Percentiles rank a stretch among this genome's conserved stretches.
Conservation (phyloP, 1,140 invertebrate genomes). For the Gonioctena quinquepunctata region DNA sequence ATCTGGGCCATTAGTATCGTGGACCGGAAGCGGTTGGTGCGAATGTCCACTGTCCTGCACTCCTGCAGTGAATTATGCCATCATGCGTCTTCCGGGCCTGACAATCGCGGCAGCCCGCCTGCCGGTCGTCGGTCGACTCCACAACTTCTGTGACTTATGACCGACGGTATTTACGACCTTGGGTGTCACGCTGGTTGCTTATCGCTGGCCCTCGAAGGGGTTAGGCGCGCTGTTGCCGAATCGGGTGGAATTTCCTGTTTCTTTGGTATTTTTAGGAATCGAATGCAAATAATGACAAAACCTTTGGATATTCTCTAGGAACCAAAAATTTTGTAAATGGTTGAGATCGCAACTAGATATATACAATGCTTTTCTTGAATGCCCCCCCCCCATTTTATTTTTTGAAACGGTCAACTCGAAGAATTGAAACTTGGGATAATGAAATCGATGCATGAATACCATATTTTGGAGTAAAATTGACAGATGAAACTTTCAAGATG, state of each 20-base stretch:
- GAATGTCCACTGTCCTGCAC: constrained; percentile 7
- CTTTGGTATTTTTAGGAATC: neutral
- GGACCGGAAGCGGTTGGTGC: neutral
- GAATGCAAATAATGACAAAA: too few species aligned
- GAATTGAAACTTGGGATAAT: too few species aligned
- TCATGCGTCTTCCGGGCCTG: constrained; percentile 26
- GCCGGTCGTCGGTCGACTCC: neutral
- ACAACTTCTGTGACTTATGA: constrained; percentile 4
- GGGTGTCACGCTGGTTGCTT: neutral
- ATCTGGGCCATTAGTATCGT: constrained; percentile 9
- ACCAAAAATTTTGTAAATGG: too few species aligned
- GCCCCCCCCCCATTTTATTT: too few species aligned
- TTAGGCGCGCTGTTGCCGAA: neutral
- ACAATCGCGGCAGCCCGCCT: neutral
- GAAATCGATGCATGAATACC: too few species aligned
- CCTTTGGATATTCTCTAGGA: too few species aligned
- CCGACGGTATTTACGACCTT: constrained; percentile 9
- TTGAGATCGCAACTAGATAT: too few species aligned
- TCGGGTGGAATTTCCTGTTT: neutral
- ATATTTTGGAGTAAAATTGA: too few species aligned
- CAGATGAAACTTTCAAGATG: too few species aligned
- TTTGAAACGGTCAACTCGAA: too few species aligned
- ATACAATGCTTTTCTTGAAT: too few species aligned
- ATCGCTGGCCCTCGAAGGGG: neutral
- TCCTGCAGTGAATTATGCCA: constrained; percentile 18